Evolutionary conservation across 1,140 invertebrate genomes (phyloP).

Genomic region (Metaphire vulgaris): DNA sequence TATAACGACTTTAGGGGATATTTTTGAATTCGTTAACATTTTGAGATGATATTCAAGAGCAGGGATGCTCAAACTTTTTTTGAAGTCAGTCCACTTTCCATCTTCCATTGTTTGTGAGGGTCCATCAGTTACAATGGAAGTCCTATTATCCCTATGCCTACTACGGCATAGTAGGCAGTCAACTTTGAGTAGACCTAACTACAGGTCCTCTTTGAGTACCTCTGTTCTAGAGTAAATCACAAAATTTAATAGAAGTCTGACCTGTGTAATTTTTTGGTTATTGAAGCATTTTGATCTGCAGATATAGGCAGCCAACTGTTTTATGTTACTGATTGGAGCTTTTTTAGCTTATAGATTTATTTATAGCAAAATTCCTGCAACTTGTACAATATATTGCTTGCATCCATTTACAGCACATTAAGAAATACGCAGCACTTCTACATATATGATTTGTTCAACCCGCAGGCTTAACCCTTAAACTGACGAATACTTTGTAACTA

Average conservation of each 20-base stretch:
- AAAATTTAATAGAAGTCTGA: neutral
- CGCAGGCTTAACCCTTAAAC: neutral
- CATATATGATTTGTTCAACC: neutral
- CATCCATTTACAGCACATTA: neutral
- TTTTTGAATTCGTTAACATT: too few relatives aligned
- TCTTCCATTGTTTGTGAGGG: too few relatives aligned
- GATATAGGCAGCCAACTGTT: neutral
- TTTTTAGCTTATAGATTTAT: neutral
- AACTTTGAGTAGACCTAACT: neutral
- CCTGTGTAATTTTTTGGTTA: neutral
- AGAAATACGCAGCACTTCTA: neutral
- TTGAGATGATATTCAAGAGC: too few relatives aligned
- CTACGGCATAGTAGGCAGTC: neutral
- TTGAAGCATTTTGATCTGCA: neutral
- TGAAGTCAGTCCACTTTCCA: too few relatives aligned
- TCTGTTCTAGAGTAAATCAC: neutral
- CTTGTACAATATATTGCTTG: neutral
- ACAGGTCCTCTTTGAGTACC: neutral
- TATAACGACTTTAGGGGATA: too few relatives aligned
- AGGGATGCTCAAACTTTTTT: too few relatives aligned
- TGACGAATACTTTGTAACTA: neutral
- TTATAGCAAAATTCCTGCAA: neutral
- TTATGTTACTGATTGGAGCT: neutral
- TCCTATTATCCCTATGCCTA: neutral
- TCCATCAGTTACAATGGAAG: neutral